Percentiles rank a stretch among this genome's conserved stretches.
Conservation (phyloP, 2,888 invertebrate species). For the Rugalucina vietnamica region DNA sequence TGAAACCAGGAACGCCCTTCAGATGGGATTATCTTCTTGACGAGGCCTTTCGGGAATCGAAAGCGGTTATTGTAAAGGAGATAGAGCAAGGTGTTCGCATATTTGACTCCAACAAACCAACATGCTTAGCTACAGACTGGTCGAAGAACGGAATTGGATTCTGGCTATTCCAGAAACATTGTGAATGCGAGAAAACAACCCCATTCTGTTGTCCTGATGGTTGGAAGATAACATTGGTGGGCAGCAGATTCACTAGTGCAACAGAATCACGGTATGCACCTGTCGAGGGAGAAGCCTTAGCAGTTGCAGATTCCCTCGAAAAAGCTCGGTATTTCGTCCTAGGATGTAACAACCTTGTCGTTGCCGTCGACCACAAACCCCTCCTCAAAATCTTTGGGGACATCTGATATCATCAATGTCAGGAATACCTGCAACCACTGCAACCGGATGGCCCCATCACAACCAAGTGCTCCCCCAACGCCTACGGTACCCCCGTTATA, state of each 20-base stretch:
- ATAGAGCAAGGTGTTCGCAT: not conserved
- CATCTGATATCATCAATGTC: slow-evolving; percentile 34
- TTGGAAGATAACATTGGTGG: slow-evolving; percentile 55
- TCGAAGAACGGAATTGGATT: slow-evolving; percentile 60
- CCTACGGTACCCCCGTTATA: slow-evolving; percentile 11
- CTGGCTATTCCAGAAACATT: slow-evolving; percentile 47
- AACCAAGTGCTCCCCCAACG: slow-evolving; percentile 45
- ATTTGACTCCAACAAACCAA: slow-evolving; percentile 41
- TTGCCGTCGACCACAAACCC: slow-evolving; percentile 51
- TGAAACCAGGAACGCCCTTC: slow-evolving; percentile 60
- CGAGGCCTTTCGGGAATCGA: slow-evolving; percentile 35
- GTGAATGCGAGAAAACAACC: slow-evolving; percentile 21
- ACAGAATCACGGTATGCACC: slow-evolving; percentile 14
- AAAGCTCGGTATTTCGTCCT: slow-evolving; percentile 44
- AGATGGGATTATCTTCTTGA: slow-evolving; percentile 47
- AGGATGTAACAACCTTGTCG: slow-evolving; percentile 38
- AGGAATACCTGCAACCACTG: slow-evolving; percentile 52
- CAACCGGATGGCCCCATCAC: slow-evolving; percentile 63
- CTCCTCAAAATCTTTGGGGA: slow-evolving; percentile 43
- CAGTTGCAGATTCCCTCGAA: slow-evolving; percentile 22
- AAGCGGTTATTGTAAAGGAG: slow-evolving; percentile 15
- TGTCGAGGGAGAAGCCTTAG: not conserved
- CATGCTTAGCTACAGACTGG: slow-evolving; percentile 71
- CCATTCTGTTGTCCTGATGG: slow-evolving; percentile 49
- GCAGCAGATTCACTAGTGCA: slow-evolving; percentile 53